phyloP scores from a whole-genome alignment of 2,888 invertebrate genomes.

The Drosophila phalerata region DNA sequence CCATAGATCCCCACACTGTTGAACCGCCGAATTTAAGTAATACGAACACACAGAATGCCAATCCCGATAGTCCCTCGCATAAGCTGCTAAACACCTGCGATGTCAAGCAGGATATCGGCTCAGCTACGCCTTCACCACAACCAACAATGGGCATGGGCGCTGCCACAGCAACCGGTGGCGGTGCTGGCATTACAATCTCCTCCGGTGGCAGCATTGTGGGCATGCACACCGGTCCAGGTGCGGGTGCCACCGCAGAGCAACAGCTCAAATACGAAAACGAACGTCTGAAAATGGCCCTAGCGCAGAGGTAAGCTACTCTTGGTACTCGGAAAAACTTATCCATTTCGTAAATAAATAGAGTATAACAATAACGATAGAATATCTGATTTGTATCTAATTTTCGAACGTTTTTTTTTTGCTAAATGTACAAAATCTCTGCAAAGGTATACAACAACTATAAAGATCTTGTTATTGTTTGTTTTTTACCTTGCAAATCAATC shows the following conservation, averaged over 20 bases:
- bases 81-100: slow-evolving; percentile 78
- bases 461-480: too few species aligned
- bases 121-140: slow-evolving; percentile 83
- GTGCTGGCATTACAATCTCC: slow-evolving; percentile 69
- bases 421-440: too few species aligned
- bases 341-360: too few species aligned
- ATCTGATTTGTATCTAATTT: too few species aligned
- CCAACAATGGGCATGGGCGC: slow-evolving; percentile 58
- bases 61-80: slow-evolving; percentile 86
- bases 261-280: slow-evolving; percentile 99
- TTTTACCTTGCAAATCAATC: neutral
- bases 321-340: neutral
- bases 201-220: slow-evolving; percentile 81
- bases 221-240: slow-evolving; percentile 77
- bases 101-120: slow-evolving; percentile 69
- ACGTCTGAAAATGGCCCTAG: slow-evolving; percentile 96
- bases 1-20: slow-evolving; percentile 86
- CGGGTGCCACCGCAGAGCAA: slow-evolving; percentile 87
- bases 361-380: too few species aligned
- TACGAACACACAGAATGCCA: slow-evolving; percentile 87
- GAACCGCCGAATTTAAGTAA: slow-evolving; percentile 87
- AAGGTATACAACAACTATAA: too few species aligned
- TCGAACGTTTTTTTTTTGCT: too few species aligned
- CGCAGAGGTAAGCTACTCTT: slow-evolving; percentile 91
- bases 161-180: slow-evolving; percentile 24